These are phyloP conservation scores for Pundamilia nyererei DNA, from an alignment of 2,113 vertebrate genomes.

Conservation along the genomic window DNA sequence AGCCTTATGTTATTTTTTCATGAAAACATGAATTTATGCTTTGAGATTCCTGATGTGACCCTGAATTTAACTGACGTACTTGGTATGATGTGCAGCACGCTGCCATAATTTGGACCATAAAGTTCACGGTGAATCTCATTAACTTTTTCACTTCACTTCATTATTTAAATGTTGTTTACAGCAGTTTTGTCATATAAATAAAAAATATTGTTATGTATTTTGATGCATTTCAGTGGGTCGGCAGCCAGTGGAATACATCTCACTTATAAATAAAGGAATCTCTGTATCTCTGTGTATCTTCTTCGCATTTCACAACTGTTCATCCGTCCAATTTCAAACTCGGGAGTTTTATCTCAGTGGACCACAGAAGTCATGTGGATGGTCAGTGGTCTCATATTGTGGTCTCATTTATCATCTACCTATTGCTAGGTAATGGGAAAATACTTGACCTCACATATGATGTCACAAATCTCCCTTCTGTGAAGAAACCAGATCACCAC, in stretches of 20 bases:
- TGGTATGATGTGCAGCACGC: not conserved
- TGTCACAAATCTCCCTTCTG: not conserved
- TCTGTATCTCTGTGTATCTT: not conserved
- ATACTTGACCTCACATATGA: not conserved
- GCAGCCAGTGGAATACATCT: not conserved
- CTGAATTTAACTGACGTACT: not conserved
- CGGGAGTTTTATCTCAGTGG: not conserved
- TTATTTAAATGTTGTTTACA: not conserved
- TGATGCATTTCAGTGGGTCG: not conserved
- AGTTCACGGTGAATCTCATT: not conserved
- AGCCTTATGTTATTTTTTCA: not conserved
- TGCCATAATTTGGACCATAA: not conserved
- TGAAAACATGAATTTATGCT: not conserved
- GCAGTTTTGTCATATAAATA: not conserved
- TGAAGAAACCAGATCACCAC: not conserved
- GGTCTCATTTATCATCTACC: not conserved
- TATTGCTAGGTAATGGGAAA: not conserved
- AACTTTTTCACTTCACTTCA: not conserved
- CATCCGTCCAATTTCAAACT: not conserved
- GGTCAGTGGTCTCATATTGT: not conserved
- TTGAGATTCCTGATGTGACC: not conserved
- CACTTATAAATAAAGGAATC: not conserved
- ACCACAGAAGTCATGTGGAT: not conserved
- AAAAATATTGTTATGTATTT: not conserved
- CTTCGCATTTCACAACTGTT: not conserved